phyloP scores from a whole-genome alignment of 35 echinoderm and acorn worm species.

The Diadema setosum region DNA sequence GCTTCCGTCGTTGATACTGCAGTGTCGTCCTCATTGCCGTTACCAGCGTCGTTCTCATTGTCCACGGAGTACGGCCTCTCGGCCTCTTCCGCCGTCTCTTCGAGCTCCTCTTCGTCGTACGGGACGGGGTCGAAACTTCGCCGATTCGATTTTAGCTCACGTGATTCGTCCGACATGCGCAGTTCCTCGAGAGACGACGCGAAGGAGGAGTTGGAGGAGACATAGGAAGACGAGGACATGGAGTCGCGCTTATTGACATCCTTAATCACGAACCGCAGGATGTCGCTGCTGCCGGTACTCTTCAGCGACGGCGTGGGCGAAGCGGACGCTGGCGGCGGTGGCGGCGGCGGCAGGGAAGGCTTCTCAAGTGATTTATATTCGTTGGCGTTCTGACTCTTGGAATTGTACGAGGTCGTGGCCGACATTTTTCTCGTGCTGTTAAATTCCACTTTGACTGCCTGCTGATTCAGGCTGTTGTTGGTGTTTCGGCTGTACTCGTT shows the following conservation, averaged over 20 bases:
- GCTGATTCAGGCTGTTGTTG: not conserved
- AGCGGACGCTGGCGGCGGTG: not conserved
- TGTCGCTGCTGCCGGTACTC: not conserved
- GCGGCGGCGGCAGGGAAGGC: not conserved
- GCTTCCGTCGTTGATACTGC: not conserved
- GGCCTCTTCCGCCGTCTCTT: not conserved
- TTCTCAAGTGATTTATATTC: not conserved
- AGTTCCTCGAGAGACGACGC: not conserved
- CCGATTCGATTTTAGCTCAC: not conserved
- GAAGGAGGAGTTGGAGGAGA: not conserved
- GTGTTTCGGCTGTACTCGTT: not conserved
- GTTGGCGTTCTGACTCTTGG: not conserved
- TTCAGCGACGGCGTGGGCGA: conserved; percentile 1
- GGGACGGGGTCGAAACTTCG: not conserved
- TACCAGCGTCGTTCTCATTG: not conserved
- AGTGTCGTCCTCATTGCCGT: not conserved
- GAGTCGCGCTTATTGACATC: not conserved
- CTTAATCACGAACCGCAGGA: not conserved
- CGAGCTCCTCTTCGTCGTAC: not conserved
- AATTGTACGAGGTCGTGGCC: not conserved
- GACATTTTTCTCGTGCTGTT: not conserved
- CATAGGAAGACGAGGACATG: conserved; percentile 1
- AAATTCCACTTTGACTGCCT: not conserved
- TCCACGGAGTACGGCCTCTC: not conserved
- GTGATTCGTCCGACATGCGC: not conserved